Conservation (phyloP, 2,113 vertebrate species). For the Spizaetus ornatus region DNA sequence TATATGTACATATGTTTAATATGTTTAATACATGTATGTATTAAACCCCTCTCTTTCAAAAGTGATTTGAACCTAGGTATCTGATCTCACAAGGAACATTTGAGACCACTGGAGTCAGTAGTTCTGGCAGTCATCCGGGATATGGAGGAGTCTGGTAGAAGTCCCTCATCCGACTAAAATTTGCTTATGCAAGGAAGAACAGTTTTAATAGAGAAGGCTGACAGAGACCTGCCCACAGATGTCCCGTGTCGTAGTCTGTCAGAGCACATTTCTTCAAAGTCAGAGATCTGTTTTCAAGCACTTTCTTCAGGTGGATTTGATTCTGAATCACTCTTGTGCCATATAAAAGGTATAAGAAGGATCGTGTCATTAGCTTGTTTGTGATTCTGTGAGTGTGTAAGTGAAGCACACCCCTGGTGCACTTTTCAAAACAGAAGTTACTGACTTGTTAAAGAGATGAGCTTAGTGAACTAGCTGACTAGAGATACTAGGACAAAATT, state of each 20-base stretch:
- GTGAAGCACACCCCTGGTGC: background rate
- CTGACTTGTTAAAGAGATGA: background rate
- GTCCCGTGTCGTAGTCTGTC: background rate
- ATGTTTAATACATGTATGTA: background rate
- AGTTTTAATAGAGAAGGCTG: background rate
- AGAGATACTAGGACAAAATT: background rate
- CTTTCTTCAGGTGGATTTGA: background rate
- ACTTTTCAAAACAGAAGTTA: background rate
- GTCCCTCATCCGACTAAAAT: background rate
- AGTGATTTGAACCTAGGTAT: background rate
- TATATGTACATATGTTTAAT: too few relatives aligned
- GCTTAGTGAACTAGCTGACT: background rate
- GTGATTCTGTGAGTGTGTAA: background rate
- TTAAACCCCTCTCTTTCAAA: background rate
- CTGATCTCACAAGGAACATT: background rate
- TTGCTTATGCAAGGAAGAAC: background rate
- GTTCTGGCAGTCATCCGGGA: background rate
- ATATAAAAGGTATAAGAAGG: background rate
- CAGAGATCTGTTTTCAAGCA: background rate
- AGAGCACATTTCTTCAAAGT: background rate
- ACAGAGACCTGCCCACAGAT: background rate
- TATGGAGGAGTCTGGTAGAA: background rate
- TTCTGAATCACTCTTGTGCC: background rate
- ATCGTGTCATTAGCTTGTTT: background rate
- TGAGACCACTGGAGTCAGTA: background rate